Conservation (phyloP, 1,140 invertebrate species). For the Aricia agestis region DNA sequence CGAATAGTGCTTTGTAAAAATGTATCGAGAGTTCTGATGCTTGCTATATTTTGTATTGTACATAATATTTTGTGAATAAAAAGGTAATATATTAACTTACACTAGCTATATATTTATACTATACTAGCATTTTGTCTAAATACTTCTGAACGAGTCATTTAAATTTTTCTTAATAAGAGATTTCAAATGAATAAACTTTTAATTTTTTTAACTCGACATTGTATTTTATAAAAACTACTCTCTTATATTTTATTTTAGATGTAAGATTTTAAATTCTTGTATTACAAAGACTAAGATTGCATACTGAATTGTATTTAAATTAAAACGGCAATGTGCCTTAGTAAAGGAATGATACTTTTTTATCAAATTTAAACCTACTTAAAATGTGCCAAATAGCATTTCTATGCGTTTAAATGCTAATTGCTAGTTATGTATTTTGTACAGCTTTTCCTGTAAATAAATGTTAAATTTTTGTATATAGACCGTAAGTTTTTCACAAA, state of each 20-base stretch:
- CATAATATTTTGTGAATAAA: background rate
- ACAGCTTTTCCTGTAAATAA: background rate
- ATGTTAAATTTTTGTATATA: background rate
- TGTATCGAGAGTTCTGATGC: background rate
- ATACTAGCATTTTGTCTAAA: background rate
- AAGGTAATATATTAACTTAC: background rate
- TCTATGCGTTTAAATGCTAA: background rate
- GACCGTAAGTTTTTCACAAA: background rate
- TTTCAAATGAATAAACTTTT: too few relatives aligned
- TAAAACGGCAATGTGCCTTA: conserved; percentile 26
- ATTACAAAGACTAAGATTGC: too few relatives aligned
- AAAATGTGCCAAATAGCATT: conserved; percentile 19
- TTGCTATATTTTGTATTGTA: conserved; percentile 6
- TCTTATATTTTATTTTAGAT: background rate
- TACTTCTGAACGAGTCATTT: too few relatives aligned
- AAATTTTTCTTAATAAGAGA: too few relatives aligned
- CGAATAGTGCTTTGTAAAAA: background rate
- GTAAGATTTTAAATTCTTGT: background rate
- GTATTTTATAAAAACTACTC: background rate
- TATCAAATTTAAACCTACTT: too few relatives aligned
- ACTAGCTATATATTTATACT: background rate
- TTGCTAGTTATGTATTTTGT: conserved; percentile 10
- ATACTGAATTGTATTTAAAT: background rate
- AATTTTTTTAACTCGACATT: too few relatives aligned
- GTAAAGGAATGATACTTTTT: background rate